These are phyloP conservation scores for Matsumyia berberina DNA, from an alignment of 2,888 invertebrate species.

Conservation along the genomic window DNA sequence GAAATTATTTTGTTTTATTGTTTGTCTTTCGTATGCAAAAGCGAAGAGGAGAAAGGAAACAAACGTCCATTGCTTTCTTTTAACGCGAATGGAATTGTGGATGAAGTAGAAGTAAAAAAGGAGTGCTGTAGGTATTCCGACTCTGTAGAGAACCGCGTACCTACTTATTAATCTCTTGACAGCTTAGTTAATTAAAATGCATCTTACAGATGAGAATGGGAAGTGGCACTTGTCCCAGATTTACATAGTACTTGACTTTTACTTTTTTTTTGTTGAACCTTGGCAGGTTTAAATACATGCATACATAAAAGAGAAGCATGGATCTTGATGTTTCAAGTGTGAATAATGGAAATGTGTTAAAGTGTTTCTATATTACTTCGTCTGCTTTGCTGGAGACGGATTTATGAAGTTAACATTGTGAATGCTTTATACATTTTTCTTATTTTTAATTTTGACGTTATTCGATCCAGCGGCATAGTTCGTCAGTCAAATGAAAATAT, in stretches of 20 bases:
- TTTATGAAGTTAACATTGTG: too few relatives aligned
- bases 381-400: too few relatives aligned
- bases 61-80: constrained; percentile 55
- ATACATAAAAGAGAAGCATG: neutral
- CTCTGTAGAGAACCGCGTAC: constrained; percentile 26
- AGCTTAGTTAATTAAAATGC: constrained; percentile 66
- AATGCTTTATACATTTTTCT: too few relatives aligned
- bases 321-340: neutral
- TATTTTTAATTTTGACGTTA: too few relatives aligned
- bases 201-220: constrained; percentile 26
- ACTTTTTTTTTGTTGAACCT: constrained; percentile 20
- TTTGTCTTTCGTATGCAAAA: constrained; percentile 14
- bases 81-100: constrained; percentile 1
- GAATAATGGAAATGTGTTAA: too few relatives aligned
- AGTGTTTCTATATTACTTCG: too few relatives aligned
- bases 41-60: constrained; percentile 18
- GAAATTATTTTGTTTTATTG: constrained; percentile 17
- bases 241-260: constrained; percentile 31
- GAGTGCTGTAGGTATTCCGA: constrained; percentile 17
- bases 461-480: too few relatives aligned
- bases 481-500: constrained; percentile 5
- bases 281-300: constrained; percentile 15
- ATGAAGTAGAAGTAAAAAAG: neutral
- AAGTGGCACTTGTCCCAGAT: constrained; percentile 55
- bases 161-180: constrained; percentile 60